Base-by-base conservation (phyloP, 2,113 vertebrate species). In the Hassar affinis region DNA sequence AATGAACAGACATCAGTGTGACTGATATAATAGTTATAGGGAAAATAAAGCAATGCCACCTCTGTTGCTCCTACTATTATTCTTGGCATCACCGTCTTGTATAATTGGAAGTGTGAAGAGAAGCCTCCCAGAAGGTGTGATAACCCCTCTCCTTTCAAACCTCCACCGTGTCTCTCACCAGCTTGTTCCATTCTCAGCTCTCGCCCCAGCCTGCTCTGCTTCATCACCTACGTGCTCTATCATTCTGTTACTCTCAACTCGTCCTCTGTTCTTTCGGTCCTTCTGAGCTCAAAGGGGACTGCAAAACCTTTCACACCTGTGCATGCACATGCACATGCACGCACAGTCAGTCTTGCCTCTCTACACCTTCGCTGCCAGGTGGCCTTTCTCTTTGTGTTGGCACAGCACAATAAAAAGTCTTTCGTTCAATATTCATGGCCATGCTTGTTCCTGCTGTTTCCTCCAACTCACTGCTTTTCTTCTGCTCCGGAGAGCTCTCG, bases 71-170 rank as follows among this genome's bases (percentile, higher is more conserved):
- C 22, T 59, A 59, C 33, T 56, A 57, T 78, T 78, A 57, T 78
- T n/a, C 54, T 42, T 78, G 33, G 76, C 76, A 10, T 78, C 33
- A 42, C 33, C 20, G 52, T 78, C 17, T 42, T 30, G 35, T 33
- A 20, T 82, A 82, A 59, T 74, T 82, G 80, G 38, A 74, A 59
- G 68, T 82, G 66, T 81, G 54, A 30, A 45, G 66, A 45, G 78
- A 66, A 11, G 14, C 33, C 49, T 49, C 62, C 33, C 22, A 54
- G 79, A 81, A 81, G 47, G 79, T 81, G 62, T 56, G 51, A 69
- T 33, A 69, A 33, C 79, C 69, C 47, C 66, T 71, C 52, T 74
- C 33, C 35, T 82, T 61, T 82, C 12, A 74, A 74, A 45, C 35
- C 54, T 49, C n/a, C 27, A 42, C 80, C 66, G 61, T 47, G 80